These are phyloP conservation scores for Atlantisia rogersi DNA, from an alignment of 2,113 vertebrate species.

Conservation along the genomic window DNA sequence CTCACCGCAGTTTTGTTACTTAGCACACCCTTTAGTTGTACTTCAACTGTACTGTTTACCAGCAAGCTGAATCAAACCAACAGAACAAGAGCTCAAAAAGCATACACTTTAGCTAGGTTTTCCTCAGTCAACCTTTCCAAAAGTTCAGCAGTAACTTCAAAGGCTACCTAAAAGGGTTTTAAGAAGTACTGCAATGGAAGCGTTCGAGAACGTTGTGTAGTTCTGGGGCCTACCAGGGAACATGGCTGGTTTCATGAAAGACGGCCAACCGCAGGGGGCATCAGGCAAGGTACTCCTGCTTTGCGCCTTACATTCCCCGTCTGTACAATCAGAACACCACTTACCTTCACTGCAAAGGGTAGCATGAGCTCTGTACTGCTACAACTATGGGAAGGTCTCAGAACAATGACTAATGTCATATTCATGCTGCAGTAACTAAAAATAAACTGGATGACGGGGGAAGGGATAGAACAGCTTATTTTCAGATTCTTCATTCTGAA, in stretches of 20 bases:
- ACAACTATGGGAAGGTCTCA: background rate
- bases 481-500: background rate
- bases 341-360: background rate
- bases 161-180: background rate
- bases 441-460: background rate
- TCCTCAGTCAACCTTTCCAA: background rate
- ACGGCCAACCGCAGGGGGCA: background rate
- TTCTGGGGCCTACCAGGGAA: background rate
- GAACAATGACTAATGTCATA: background rate
- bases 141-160: background rate
- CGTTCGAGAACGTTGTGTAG: accelerated
- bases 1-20: background rate
- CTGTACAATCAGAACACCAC: background rate
- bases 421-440: slow-evolving; percentile 23
- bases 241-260: background rate
- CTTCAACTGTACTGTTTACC: background rate
- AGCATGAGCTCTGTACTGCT: background rate
- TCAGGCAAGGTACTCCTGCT: background rate
- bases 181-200: background rate
- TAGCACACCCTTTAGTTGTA: background rate
- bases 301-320: background rate
- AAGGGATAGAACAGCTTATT: background rate
- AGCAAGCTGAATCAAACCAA: background rate
- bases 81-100: background rate
- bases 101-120: background rate